Base-by-base conservation (phyloP, 2,113 vertebrate genomes). In the Leptodactylus fuscus region DNA sequence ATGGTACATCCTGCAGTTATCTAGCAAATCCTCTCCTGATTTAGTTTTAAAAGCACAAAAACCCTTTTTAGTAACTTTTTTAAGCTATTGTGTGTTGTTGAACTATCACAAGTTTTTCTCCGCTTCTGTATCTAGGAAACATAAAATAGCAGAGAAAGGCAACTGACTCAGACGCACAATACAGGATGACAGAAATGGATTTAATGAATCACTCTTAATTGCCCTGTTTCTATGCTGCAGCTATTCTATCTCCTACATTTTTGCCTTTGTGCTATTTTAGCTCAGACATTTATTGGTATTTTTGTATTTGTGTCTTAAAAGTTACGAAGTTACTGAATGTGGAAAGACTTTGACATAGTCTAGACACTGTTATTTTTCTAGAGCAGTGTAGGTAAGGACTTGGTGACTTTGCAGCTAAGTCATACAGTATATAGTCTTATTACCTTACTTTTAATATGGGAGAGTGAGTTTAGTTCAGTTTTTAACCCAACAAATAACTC, bases 201-300 rank as follows among this genome's bases (percentile, higher is more conserved):
- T 62, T 46, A 81, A 81, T 81, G 78, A 81, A 81, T 81, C 38
- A 62, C 34, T 24, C 24, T 32, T 65, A 44, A 81, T 81, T 44
- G 41, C 22, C 36, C n/a, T 46, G 36, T 81, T 65, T 81, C 78
- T 81, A 65, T 16, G 36, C 58, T 8, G 11, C 78, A 44, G 58
- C 78, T 65, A 60, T 60, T 27, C 18, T 10, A 41, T 65, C 36
- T 65, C n/a, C 27, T 22, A 44, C 38, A n/a, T 41, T 10, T 80
- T 44, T 81, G 71, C 27, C 24, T 29, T 49, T 29, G 41, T 49
- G 44, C 4, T 74, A 41, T 29, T 75, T 49, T 46, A 75, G 71
- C 29, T 49, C n/a, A 75, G 44, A 15, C n/a, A 29, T 13, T 49
- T 48, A 75, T 29, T 27, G 71, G 46, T 16, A 48, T 46, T 46